Evolutionary conservation across 2,797 vertebrate species (phyloP), one percentile per base, ranked within the genome.

Genomic region (Notamacropus eugenii): DNA sequence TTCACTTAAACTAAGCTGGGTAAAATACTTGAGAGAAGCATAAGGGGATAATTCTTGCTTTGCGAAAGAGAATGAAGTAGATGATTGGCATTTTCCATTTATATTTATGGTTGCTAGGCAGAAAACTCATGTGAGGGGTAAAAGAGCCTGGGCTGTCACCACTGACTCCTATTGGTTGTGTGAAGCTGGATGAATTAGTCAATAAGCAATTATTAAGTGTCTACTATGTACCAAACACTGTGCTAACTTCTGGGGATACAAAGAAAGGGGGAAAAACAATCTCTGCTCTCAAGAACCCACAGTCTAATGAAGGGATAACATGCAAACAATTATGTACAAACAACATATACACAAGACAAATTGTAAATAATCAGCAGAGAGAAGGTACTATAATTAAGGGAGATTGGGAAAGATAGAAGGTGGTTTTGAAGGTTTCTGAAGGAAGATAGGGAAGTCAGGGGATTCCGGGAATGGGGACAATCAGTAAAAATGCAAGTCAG

Each of bases 11-110:
- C 96, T 93, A 91, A 91, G 93, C 91, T 55, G 46, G 94, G 56
- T 74, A 6, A 94, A 97, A 96, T 50, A 92, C 93, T 95, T 92
- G 94, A 90, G 27, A 91, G 74, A 95, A 94, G 34, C 93, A 95
- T 96, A 94, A 93, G 50, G 91, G n/a, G 28, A 56, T 93, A 95
- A 97, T 96, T 95, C 91, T 94, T 96, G 96, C 93, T 87, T 92
- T 94, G 91, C 93, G 12, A 92, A 94, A 59, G 91, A 95, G 55
- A 95, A 93, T 95, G 31, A 87, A 16, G 13, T 50, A 55, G 91
- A 93, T 97, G 27, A 82, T 82, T 40, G 67, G n/a, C 24, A 92
- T 46, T 92, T 29, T 22, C 93, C 40, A 27, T 54, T 94, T 97
- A 93, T 95, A 92, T 93, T 93, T 97, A 92, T 97, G 91, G 67